A percentile compares a stretch with the other conserved stretches of the same genome.
phyloP scores from a whole-genome alignment of 35 echinoderm and acorn worm genomes.

The Heliocidaris erythrogramma region DNA sequence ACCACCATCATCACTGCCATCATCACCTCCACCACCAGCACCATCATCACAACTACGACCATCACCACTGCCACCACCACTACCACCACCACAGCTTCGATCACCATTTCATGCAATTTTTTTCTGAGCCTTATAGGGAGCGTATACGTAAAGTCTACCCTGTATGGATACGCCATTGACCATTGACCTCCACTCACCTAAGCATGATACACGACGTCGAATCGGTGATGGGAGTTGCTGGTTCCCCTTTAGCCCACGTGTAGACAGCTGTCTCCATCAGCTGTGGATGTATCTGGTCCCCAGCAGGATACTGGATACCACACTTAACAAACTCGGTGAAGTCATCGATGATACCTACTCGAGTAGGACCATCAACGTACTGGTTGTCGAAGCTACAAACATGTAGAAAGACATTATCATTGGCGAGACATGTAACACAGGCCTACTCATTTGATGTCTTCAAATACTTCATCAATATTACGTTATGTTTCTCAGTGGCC shows the following conservation, averaged over 20 bases:
- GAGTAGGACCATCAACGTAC: background rate
- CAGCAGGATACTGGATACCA: constrained; percentile 64
- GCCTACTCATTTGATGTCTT: background rate
- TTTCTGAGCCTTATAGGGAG: too few species aligned
- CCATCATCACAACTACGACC: too few species aligned
- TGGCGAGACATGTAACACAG: background rate
- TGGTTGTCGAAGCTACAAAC: background rate
- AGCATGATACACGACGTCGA: constrained; percentile 63
- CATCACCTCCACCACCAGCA: too few species aligned
- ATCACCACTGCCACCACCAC: too few species aligned
- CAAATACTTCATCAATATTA: too few species aligned
- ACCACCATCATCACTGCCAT: too few species aligned
- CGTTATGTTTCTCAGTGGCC: too few species aligned
- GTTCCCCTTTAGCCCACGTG: constrained; percentile 80
- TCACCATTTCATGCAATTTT: too few species aligned
- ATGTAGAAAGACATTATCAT: background rate
- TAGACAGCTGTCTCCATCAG: constrained; percentile 71
- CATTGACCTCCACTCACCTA: constrained; percentile 35
- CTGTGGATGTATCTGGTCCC: constrained; percentile 56
- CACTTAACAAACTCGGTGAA: constrained; percentile 81
- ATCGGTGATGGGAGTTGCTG: constrained; percentile 27
- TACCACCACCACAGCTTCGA: too few species aligned
- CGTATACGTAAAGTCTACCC: background rate
- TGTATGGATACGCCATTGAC: background rate
- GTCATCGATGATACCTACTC: constrained; percentile 75